These are phyloP conservation scores for Sclerurus mexicanus DNA, from an alignment of 2,113 vertebrate genomes.

Conservation along the genomic window DNA sequence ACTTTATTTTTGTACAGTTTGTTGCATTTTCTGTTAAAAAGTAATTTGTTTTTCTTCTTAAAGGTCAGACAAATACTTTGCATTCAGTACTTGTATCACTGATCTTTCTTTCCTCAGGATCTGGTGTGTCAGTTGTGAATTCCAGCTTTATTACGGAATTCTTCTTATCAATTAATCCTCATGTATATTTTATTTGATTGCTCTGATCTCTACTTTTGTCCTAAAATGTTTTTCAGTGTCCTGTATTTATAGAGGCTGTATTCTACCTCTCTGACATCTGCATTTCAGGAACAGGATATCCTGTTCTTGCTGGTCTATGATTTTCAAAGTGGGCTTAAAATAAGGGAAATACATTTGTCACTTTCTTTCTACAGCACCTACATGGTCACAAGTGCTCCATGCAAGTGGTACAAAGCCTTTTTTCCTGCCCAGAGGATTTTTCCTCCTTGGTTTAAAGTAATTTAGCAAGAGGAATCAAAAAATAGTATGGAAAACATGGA, in stretches of 20 bases:
- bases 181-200: not conserved
- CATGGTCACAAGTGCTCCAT: not conserved
- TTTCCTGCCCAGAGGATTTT: not conserved
- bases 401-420: not conserved
- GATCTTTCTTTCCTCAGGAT: not conserved
- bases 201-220: not conserved
- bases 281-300: constrained; percentile 11
- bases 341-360: not conserved
- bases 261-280: not conserved
- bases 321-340: not conserved
- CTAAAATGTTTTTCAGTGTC: not conserved
- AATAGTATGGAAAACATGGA: not conserved
- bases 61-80: not conserved
- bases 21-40: not conserved
- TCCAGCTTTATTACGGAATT: not conserved
- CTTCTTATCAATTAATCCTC: not conserved
- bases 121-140: not conserved
- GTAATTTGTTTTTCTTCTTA: not conserved
- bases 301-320: not conserved
- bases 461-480: not conserved
- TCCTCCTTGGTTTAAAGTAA: not conserved
- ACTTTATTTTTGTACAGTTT: not conserved
- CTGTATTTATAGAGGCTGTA: not conserved
- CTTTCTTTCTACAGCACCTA: not conserved
- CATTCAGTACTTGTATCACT: not conserved